phyloP scores from a whole-genome alignment of 2,113 vertebrate species.

The Australoheros scitulus region DNA sequence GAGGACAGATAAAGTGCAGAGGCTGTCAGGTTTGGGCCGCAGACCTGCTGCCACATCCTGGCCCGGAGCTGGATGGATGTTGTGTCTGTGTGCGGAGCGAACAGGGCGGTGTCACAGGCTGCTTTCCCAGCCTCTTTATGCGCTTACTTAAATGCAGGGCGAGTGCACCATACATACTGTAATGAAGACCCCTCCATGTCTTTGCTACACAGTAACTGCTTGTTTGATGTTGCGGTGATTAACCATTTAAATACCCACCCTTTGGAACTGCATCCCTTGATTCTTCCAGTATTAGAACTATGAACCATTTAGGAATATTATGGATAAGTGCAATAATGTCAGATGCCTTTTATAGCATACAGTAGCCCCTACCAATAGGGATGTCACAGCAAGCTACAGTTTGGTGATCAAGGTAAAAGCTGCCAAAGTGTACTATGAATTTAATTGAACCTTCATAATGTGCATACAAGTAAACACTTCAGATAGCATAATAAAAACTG shows the following conservation, averaged over 20 bases:
- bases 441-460: background rate
- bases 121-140: background rate
- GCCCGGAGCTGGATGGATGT: background rate
- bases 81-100: background rate
- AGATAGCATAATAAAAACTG: background rate
- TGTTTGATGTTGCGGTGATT: background rate
- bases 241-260: background rate
- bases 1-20: conserved; percentile 8
- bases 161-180: conserved; percentile 1
- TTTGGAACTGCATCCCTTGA: background rate
- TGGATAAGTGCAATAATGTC: background rate
- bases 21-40: conserved; percentile 50
- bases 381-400: background rate
- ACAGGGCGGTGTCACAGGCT: conserved; percentile 54
- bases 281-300: background rate
- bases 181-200: background rate
- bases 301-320: background rate
- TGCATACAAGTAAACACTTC: accelerated
- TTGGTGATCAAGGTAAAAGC: background rate
- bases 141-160: background rate
- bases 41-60: conserved; percentile 38
- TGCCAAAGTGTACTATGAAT: background rate
- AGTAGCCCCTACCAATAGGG: background rate
- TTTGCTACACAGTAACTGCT: background rate
- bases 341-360: background rate